Base-by-base conservation (phyloP, 2,797 vertebrate genomes). In the Poeciliopsis gracilis region DNA sequence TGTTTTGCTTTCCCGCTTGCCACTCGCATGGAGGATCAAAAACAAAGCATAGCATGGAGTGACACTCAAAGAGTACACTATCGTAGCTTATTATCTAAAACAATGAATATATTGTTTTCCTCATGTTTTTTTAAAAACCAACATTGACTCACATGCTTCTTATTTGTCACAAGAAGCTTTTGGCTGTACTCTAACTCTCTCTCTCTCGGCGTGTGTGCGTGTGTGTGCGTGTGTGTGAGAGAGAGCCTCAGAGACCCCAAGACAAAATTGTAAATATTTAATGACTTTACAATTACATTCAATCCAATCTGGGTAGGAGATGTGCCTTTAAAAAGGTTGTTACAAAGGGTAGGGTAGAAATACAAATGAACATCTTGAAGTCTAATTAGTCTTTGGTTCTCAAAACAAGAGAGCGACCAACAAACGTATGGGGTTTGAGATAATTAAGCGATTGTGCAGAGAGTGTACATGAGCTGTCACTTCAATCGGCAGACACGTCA, bases 371-470 rank as follows among this genome's bases (percentile, higher is more conserved):
- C 84, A 81, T 77, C 77, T 47, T 43, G 45, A 87, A 83, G 81
- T 82, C 83, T 90, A 92, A 92, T 94, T 91, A 92, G 92, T 91
- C 85, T 74, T 75, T 67, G 82, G 49, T 77, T 92, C 94, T 94
- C 92, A 92, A 92, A 94, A 92, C 93, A 93, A 95, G 87, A 87
- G 80, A 92, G 86, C 87, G 87, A 95, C 93, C 94, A 96, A 96
- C 96, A 96, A 96, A 96, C 96, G 95, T 94, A 94, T 1, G 30
- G 91, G 91, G 90, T 81, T 77, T 85, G 87, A 95, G 95, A 96
- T 96, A 97, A 97, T 97, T 96, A 97, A 97, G 96, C 90, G 95
- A 94, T 96, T 95, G 95, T 95, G 95, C 96, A 94, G 91, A 93
- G 92, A 71, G 51, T 95, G 92, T 94, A 96, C 96, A 94, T 94